Percentiles rank a stretch among this genome's conserved stretches.
Evolutionary conservation across 2,888 invertebrate species (phyloP).

Genomic region (Orthosia gothica): DNA sequence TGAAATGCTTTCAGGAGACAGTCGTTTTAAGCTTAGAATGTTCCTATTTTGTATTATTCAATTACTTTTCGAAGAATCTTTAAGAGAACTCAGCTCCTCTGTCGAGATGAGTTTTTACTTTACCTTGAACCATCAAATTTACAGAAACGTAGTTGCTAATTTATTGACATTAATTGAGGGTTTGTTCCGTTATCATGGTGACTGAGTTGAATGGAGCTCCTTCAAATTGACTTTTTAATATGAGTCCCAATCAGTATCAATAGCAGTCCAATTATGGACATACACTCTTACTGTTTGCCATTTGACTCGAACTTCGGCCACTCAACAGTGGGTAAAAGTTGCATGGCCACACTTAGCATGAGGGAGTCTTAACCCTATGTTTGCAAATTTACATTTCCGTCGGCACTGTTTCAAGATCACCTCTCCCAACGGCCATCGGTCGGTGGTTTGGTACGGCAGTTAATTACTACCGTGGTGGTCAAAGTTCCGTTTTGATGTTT

Average conservation of each 20-base stretch:
- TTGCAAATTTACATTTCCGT: too few relatives aligned
- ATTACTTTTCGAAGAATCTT: constrained; percentile 15
- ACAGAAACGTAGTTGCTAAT: too few relatives aligned
- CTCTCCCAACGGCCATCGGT: constrained; percentile 12
- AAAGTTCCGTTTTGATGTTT: background rate
- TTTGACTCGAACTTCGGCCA: background rate
- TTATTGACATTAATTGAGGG: too few relatives aligned
- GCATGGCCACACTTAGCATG: background rate
- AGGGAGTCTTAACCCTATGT: background rate
- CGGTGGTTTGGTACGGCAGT: background rate
- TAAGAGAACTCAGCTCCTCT: background rate
- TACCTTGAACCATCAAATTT: too few relatives aligned
- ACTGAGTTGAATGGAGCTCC: too few relatives aligned
- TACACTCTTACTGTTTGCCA: background rate
- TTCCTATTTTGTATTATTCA: constrained; percentile 11
- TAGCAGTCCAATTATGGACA: too few relatives aligned
- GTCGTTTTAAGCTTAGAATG: background rate
- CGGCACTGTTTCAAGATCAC: constrained; percentile 11
- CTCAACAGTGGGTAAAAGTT: background rate
- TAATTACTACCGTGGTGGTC: constrained; percentile 8
- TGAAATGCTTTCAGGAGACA: constrained; percentile 2
- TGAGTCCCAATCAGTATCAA: too few relatives aligned
- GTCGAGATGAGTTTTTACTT: too few relatives aligned
- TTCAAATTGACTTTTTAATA: too few relatives aligned
- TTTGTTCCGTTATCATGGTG: too few relatives aligned